Evolutionary conservation across 2,888 invertebrate genomes (phyloP).

Genomic region (Lypha dubia): DNA sequence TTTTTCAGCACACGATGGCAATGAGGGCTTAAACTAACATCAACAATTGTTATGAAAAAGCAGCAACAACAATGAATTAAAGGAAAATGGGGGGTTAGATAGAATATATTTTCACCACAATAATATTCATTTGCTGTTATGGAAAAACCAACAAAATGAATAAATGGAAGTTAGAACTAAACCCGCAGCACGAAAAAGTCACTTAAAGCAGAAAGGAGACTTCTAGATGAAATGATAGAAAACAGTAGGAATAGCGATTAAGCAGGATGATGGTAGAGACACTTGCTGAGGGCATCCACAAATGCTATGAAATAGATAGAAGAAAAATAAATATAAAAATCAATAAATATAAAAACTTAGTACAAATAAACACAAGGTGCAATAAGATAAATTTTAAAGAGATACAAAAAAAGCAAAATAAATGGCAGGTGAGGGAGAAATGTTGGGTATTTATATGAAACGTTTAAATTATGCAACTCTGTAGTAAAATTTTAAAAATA

Average conservation of each 20-base stretch:
- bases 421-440: not conserved
- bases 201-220: conserved; percentile 26
- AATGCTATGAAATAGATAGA: conserved; percentile 26
- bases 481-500: too few relatives aligned
- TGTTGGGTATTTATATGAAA: not conserved
- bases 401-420: not conserved
- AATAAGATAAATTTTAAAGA: conserved; percentile 37
- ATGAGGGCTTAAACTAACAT: conserved; percentile 62
- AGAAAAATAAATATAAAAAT: conserved; percentile 39
- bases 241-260: conserved; percentile 24
- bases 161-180: conserved; percentile 27
- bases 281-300: conserved; percentile 59
- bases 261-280: conserved; percentile 47
- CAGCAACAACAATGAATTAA: conserved; percentile 15
- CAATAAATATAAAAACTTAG: conserved; percentile 36
- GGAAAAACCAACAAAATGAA: conserved; percentile 22
- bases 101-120: conserved; percentile 43
- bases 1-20: conserved; percentile 55
- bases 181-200: conserved; percentile 21
- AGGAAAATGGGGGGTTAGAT: not conserved
- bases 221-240: conserved; percentile 69
- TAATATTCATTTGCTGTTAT: conserved; percentile 4
- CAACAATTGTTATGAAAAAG: conserved; percentile 16
- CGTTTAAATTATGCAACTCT: too few relatives aligned
- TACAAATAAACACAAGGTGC: conserved; percentile 32